These are phyloP conservation scores for Amphipoea lucens DNA, from an alignment of 2,888 invertebrate genomes.

Conservation along the genomic window DNA sequence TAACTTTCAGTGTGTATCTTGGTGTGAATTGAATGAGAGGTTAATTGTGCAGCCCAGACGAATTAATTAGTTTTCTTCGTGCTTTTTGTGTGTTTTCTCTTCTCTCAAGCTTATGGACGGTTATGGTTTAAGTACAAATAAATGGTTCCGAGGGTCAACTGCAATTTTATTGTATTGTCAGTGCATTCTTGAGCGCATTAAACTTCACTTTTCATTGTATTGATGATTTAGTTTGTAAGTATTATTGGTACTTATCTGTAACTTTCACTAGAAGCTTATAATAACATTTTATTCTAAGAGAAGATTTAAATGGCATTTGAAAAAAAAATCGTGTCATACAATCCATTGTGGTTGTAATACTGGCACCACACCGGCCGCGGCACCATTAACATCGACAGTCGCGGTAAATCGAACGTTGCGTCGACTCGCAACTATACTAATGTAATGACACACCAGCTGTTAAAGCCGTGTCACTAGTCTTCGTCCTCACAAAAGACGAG, in stretches of 20 bases:
- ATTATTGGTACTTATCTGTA: neutral
- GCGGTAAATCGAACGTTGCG: conserved; percentile 47
- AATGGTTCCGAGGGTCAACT: neutral
- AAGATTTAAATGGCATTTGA: neutral
- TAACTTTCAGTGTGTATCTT: neutral
- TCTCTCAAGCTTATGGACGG: neutral
- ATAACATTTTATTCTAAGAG: neutral
- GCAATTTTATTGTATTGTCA: neutral
- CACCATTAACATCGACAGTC: conserved; percentile 53
- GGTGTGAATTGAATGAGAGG: neutral
- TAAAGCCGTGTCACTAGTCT: conserved; percentile 73
- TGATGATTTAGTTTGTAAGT: neutral
- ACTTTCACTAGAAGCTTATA: conserved; percentile 1
- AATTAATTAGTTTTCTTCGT: neutral
- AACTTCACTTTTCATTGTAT: neutral
- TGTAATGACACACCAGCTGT: conserved; percentile 77
- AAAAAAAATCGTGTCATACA: conserved; percentile 25
- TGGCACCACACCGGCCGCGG: conserved; percentile 15
- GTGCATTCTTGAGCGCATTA: neutral
- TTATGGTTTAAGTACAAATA: neutral
- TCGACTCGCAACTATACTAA: conserved; percentile 61
- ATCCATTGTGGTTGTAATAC: conserved; percentile 28
- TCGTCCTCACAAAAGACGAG: conserved; percentile 82
- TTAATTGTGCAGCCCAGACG: neutral
- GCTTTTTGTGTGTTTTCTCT: neutral